phyloP scores from a whole-genome alignment of 2,888 invertebrate genomes.

The Ellobium chinense region DNA sequence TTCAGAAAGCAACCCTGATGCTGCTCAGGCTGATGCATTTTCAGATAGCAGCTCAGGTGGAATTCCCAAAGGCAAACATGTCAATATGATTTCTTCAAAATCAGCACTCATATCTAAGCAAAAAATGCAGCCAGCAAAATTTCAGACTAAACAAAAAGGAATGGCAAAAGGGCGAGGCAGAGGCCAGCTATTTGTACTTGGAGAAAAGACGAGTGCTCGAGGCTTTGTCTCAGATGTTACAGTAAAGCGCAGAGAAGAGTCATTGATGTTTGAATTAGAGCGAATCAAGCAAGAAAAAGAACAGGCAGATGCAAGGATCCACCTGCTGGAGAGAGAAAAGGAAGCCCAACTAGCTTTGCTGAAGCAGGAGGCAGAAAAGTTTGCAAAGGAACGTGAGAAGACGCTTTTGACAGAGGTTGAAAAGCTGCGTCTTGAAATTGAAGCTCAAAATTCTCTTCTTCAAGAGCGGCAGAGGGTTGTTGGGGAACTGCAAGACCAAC shows the following conservation, averaged over 20 bases:
- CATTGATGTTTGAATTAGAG: slow-evolving; percentile 68
- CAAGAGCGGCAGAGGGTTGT: slow-evolving; percentile 56
- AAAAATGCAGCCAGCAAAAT: not conserved
- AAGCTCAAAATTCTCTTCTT: slow-evolving; percentile 60
- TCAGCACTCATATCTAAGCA: not conserved
- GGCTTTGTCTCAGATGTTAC: slow-evolving; percentile 72
- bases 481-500: slow-evolving; percentile 46
- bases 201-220: slow-evolving; percentile 64
- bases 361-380: slow-evolving; percentile 63
- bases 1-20: slow-evolving; percentile 67
- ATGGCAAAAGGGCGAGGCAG: not conserved
- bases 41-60: slow-evolving; percentile 67
- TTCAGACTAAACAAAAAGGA: not conserved
- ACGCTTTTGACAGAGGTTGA: slow-evolving; percentile 65
- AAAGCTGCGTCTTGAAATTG: slow-evolving; percentile 61
- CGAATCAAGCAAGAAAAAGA: slow-evolving; percentile 67
- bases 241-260: slow-evolving; percentile 66
- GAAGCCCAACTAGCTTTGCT: slow-evolving; percentile 59
- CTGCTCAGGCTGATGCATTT: slow-evolving; percentile 52
- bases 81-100: not conserved
- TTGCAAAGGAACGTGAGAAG: slow-evolving; percentile 66
- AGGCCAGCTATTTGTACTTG: slow-evolving; percentile 39
- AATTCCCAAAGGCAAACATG: slow-evolving; percentile 3
- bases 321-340: slow-evolving; percentile 65
- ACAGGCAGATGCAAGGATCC: slow-evolving; percentile 64